Base-by-base conservation (phyloP, 1,140 invertebrate species). In the Brachionus rubens region DNA sequence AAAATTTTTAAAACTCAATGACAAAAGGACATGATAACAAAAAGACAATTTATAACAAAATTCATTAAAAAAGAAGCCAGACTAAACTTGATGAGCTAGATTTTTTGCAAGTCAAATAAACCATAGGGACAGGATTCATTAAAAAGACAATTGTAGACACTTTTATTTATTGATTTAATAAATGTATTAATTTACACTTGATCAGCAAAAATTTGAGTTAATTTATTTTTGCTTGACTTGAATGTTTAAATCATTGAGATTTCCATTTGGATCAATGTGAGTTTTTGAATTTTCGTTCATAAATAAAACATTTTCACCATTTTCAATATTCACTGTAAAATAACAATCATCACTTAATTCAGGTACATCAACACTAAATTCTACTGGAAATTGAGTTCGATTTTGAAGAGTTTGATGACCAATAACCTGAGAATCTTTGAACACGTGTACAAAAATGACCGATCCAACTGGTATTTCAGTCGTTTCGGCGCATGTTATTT, bases 271-370 rank as follows among this genome's bases (percentile, higher is more conserved):
- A n/a, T 72, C 19, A 16, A 72, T 41, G 12, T 28, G 24, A 9
- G 50, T 36, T 14, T 24, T 72, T 16, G 46, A 43, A 54, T 72
- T n/a, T n/a, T 9, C 52, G 16, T 12, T 54, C 2, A 19, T 21
- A 41, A 50, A 72, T 7, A 72, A 19, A 10, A 50, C 26, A 54
- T 72, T 72, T 54, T 72, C 68, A 54, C 68, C 68, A 26, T 72
- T 72, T 54, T 72, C 68, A 41, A 72, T 26, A 72, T 36, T 72
- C 6, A 54, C 26, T 16, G 26, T 50, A 12, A 72, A 28, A 24
- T 24, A 47, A 19, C 50, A 28, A 14, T 30, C 50, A 36, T 54
- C 43, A 19, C 28, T 54, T 19, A 54, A 50, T 19, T 50, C 19
- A 2, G 68, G 12, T 9, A 72, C 7, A 36, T 72, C 14, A 9